Evolutionary conservation across 2,888 invertebrate species (phyloP), one percentile per base, ranked within the genome.

Genomic region (Stenodema calcarata): DNA sequence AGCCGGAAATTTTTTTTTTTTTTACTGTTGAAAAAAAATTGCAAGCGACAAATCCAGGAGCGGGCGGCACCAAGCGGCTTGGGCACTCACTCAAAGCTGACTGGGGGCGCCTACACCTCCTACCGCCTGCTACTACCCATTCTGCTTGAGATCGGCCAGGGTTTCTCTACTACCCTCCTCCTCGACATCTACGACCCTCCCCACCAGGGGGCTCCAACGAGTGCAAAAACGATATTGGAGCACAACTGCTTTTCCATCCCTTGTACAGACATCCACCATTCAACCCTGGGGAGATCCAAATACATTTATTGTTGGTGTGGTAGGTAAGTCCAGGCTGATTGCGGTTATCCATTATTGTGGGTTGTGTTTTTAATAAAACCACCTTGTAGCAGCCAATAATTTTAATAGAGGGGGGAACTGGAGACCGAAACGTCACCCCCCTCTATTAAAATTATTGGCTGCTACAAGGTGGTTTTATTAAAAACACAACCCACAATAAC

Each of bases 21-120:
- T 44, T 44, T 44, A 23, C 14, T 3, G 18, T 23, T 42, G 2
- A 9, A 78, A 35, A 35, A 73, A 73, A 41, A 54, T 54, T 41
- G 30, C 73, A 73, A 73, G 41, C 41, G 62, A 62, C 62, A 62
- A 62, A 23, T 18, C 23, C 27, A 44, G 50, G 84, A 84, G 84
- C 84, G 84, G 44, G 84, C 84, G 84, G 84, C 84, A 84, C 84
- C 84, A 84, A 84, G 84, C 84, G 73, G 84, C 84, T 84, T 84
- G 84, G 84, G 84, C 84, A 73, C 84, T 84, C 84, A 84, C 84
- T 84, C 84, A 62, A 73, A 84, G 73, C 84, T 84, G 84, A 84
- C 84, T 84, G 84, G 84, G 84, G 84, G 84, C 84, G 50, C 84
- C 70, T 70, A 44, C 84, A 62, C 84, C 84, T 84, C 84, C 84